Conservation (phyloP, 2,888 invertebrate genomes). For the Drosophila rubida region DNA sequence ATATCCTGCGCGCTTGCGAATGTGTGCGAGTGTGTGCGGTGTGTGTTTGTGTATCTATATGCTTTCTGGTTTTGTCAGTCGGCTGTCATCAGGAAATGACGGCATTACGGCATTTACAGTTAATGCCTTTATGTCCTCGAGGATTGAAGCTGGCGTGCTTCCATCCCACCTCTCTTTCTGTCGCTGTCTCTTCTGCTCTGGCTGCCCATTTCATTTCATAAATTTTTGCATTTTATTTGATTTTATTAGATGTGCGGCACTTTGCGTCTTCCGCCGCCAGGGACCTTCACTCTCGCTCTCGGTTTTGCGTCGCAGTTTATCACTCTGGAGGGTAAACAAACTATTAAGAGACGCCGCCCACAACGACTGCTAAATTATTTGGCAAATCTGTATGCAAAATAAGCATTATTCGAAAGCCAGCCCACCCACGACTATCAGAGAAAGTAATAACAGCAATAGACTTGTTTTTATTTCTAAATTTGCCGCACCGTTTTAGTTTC, state of each 20-base stretch:
- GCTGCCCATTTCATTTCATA: constrained; percentile 51
- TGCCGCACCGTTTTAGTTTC: not conserved
- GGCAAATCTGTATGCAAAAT: constrained; percentile 50
- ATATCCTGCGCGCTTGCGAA: constrained; percentile 9
- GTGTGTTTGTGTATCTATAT: constrained; percentile 22
- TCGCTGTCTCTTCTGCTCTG: not conserved
- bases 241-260: constrained; percentile 59
- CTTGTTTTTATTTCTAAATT: not conserved
- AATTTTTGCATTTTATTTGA: constrained; percentile 73
- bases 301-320: constrained; percentile 2
- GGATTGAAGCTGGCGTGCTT: constrained; percentile 53
- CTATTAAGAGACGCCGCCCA: constrained; percentile 15
- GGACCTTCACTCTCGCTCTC: not conserved
- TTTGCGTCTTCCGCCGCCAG: constrained; percentile 19
- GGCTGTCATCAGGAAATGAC: constrained; percentile 75
- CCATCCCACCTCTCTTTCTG: not conserved
- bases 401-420: constrained; percentile 15
- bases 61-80: constrained; percentile 48
- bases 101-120: constrained; percentile 78
- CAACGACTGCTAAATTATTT: constrained; percentile 9
- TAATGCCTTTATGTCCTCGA: constrained; percentile 77
- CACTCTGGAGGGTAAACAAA: constrained; percentile 21
- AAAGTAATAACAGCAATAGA: constrained; percentile 2
- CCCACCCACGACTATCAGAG: not conserved
- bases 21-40: constrained; percentile 8